Base-by-base conservation (phyloP, 2,888 invertebrate genomes). In the Heterodera filipjevi region DNA sequence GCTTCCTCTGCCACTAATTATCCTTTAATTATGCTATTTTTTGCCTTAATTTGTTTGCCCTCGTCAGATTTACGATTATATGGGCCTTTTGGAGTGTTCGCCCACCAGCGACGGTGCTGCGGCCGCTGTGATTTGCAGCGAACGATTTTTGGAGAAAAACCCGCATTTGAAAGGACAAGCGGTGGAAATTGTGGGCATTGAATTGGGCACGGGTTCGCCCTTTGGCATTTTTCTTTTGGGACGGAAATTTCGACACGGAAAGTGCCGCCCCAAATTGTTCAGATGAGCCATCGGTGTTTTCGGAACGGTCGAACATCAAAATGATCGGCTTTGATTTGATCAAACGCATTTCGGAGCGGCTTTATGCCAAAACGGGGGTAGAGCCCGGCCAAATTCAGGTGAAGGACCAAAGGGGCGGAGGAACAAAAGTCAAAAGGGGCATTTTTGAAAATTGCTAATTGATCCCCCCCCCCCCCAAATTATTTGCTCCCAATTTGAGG, bases 91-190 rank as follows among this genome's bases (percentile, higher is more conserved):
- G 19, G 96, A 97, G 90, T 99, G 99, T 82, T 91, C 91, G 89
- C 98, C 98, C 0, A 99, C 98, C 0, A 97, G 96, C 71, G 97
- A 99, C 91, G 99, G 99, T n/a, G 93, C 95, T 0, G 98, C 95
- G 35, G 96, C 96, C 35, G 96, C 94, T 0, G 92, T 99, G 80
- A 87, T 99, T 66, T 96, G 93, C 82, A 95, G 94, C 16, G 96
- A 98, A 90, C 93, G 93, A 22, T 99, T 96, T 90, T 95, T 99
- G 1, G 83, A 83, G 53, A 92, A 92, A 49, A 93, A 95, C 88
- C 89, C 90, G 53, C 93, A 93, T 10, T 92, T 98, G 22, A 93
- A 95, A 89, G 90, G 91, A 0, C 93, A 93, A 89, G 98, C 99
- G 27, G 94, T 99, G 0, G 97, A 99, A 91, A 96, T 99, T 84